Conservation (phyloP, 23 tunicate species). For the Corella eumyota region DNA sequence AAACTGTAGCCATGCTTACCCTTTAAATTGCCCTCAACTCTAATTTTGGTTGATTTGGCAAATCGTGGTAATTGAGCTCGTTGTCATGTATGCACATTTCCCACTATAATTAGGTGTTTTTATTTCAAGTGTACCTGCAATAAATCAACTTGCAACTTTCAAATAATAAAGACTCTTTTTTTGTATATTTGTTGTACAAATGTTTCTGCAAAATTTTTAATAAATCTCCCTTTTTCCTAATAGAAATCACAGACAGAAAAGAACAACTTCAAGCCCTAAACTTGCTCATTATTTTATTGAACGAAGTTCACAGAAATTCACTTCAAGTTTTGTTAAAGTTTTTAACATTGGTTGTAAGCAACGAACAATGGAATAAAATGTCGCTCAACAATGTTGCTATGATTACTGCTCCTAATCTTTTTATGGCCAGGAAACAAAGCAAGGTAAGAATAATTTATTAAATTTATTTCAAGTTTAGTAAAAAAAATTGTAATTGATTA, state of each 20-base stretch:
- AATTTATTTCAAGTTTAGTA: too few relatives aligned
- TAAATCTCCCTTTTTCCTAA: neutral
- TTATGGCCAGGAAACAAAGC: constrained; percentile 55
- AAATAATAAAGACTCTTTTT: neutral
- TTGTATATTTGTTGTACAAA: neutral
- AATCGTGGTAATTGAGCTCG: too few relatives aligned
- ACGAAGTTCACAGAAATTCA: constrained; percentile 71
- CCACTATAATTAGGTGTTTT: too few relatives aligned
- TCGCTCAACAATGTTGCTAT: constrained; percentile 86
- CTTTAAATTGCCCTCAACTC: too few relatives aligned
- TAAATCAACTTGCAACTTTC: too few relatives aligned
- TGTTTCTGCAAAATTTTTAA: neutral
- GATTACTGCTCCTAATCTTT: constrained; percentile 91
- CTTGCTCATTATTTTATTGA: constrained; percentile 61
- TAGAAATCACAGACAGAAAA: constrained; percentile 75
- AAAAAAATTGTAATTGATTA: too few relatives aligned
- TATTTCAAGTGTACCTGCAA: too few relatives aligned
- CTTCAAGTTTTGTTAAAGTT: constrained; percentile 62
- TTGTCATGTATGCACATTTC: too few relatives aligned
- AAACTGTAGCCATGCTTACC: too few relatives aligned
- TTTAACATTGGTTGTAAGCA: constrained; percentile 46
- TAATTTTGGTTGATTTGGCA: too few relatives aligned
- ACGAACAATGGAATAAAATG: constrained; percentile 67
- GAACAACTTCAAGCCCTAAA: constrained; percentile 88
- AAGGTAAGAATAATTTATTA: too few relatives aligned